Conservation (phyloP, 2,888 invertebrate genomes). For the Tachina lurida region DNA sequence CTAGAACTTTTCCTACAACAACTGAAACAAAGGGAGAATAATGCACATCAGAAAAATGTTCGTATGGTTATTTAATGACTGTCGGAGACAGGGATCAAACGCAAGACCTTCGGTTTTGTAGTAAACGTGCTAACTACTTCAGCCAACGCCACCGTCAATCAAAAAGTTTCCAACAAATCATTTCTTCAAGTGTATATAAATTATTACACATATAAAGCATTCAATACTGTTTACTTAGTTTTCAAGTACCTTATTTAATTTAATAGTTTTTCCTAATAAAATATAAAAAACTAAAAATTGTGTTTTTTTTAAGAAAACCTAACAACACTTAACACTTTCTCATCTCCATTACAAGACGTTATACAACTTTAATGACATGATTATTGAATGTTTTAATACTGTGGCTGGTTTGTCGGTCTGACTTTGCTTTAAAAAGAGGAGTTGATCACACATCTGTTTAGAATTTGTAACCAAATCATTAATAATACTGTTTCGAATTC, state of each 20-base stretch:
- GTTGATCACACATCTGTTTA: slow-evolving; percentile 64
- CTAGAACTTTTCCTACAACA: too few relatives aligned
- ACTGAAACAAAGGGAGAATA: too few relatives aligned
- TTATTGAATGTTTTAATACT: slow-evolving; percentile 39
- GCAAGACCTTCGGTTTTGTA: too few relatives aligned
- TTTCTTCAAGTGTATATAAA: slow-evolving; percentile 21
- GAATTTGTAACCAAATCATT: slow-evolving; percentile 59
- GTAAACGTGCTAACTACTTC: too few relatives aligned
- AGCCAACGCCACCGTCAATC: too few relatives aligned
- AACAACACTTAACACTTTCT: slow-evolving; percentile 74
- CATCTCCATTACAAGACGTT: slow-evolving; percentile 33
- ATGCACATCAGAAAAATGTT: too few relatives aligned
- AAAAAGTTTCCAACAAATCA: too few relatives aligned
- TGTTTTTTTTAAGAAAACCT: slow-evolving; percentile 62
- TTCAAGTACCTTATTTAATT: slow-evolving; percentile 34
- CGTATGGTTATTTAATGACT: too few relatives aligned
- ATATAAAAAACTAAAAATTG: slow-evolving; percentile 46
- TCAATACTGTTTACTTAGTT: background rate
- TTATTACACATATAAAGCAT: background rate
- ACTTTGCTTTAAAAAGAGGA: slow-evolving; percentile 28
- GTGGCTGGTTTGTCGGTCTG: background rate
- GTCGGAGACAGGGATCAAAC: too few relatives aligned
- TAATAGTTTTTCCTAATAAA: slow-evolving; percentile 32
- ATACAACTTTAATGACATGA: slow-evolving; percentile 61
- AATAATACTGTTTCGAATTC: slow-evolving; percentile 33